Base-by-base conservation (phyloP, 2,113 vertebrate species). In the Toxotes chatareus region DNA sequence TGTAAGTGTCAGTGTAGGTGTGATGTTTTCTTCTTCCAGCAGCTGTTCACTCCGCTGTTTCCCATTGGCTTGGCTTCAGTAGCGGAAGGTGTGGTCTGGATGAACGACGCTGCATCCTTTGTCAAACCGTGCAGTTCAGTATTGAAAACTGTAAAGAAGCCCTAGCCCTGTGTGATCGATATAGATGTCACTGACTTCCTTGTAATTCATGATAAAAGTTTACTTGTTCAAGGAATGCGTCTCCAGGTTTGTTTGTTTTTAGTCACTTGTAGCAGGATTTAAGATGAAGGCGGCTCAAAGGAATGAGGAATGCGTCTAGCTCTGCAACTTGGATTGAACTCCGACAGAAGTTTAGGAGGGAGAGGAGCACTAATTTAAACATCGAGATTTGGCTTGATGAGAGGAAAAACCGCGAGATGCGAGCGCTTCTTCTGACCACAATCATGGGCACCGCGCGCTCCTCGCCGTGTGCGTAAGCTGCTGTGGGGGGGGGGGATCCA, bases 81-180 rank as follows among this genome's bases (percentile, higher is more conserved):
- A 23, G 10, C 5, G 83, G 87, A 88, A 91, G 93, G 93, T 89
- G 94, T 93, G 93, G 93, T 91, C 88, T 81, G 81, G 70, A 83
- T 36, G 65, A 85, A 27, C 6, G 80, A 53, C 59, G 61, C 77
- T 49, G 78, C 53, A 31, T 78, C 88, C 75, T 73, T 80, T 83
- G 88, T 66, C 73, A 72, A 75, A 86, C 75, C 47, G 10, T 82
- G 57, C 85, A 80, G 34, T 82, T 82, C 73, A 79, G 63, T 78
- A 66, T 73, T 65, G 40, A 81, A 79, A 34, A 23, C 75, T 51
- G 51, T 23, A 31, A 56, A 70, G 70, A 70, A 75, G 42, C 8
- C 10, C 1, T 1, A 31, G 6, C 38, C 1, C 4, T 3, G 13
- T 31, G 56, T 51, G 27, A 11, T 63, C 19, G 10, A 46, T 27